A percentile compares a stretch with the other conserved stretches of the same genome.
These are phyloP conservation scores for Pseudorectes ferrugineus DNA, from an alignment of 2,113 vertebrate species.

Conservation along the genomic window DNA sequence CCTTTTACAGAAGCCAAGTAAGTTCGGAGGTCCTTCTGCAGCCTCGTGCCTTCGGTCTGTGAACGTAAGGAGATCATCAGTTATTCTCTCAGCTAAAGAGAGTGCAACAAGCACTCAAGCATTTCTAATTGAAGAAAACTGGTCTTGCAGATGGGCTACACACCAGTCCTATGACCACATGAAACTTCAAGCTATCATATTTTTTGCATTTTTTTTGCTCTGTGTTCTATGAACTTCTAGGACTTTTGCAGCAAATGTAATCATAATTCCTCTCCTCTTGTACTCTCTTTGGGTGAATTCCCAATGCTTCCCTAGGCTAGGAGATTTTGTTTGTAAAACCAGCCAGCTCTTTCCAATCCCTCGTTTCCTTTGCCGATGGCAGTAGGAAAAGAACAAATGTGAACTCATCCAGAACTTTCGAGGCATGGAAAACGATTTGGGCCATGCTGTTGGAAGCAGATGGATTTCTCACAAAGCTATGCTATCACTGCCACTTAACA, in stretches of 20 bases:
- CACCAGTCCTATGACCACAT: not conserved
- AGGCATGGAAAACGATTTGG: not conserved
- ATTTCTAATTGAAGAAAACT: not conserved
- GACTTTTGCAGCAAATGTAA: not conserved
- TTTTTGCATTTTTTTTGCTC: not conserved
- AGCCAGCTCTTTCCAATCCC: not conserved
- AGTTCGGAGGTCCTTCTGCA: constrained; percentile 93
- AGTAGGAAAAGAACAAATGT: not conserved
- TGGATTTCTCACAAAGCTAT: not conserved
- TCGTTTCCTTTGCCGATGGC: not conserved
- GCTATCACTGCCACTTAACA: not conserved
- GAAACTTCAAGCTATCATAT: not conserved
- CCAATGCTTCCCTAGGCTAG: not conserved
- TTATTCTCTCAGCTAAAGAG: not conserved
- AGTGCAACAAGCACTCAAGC: not conserved
- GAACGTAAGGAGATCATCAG: not conserved
- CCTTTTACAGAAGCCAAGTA: constrained; percentile 93
- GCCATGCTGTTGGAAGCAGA: not conserved
- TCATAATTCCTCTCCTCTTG: not conserved
- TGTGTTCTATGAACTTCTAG: not conserved
- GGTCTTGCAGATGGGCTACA: not conserved
- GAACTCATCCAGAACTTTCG: not conserved
- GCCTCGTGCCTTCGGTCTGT: constrained; percentile 88
- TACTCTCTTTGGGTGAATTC: not conserved
- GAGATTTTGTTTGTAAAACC: not conserved